Conservation (phyloP, 2,888 invertebrate species). For the Hemicrepidius hirtus region DNA sequence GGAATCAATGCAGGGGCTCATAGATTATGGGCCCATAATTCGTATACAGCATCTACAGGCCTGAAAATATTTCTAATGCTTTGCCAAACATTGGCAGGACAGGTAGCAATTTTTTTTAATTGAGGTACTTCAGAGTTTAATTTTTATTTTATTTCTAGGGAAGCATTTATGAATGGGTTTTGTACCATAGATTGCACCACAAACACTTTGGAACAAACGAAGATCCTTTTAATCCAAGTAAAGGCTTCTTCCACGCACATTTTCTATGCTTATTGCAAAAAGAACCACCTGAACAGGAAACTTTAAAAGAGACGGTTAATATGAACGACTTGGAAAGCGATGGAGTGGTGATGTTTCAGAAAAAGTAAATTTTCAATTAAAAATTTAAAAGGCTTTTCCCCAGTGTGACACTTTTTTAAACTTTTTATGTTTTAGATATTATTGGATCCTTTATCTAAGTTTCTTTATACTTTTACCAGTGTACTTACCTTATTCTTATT, state of each 20-base stretch:
- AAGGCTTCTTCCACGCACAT: constrained; percentile 89
- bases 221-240: constrained; percentile 87
- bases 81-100: constrained; percentile 90
- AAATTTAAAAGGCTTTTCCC: no score
- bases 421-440: constrained; percentile 75
- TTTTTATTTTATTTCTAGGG: constrained; percentile 77
- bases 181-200: constrained; percentile 88
- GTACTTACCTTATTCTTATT: constrained; percentile 87
- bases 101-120: constrained; percentile 75
- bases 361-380: constrained; percentile 74
- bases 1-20: constrained; percentile 95
- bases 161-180: constrained; percentile 89
- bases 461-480: constrained; percentile 81
- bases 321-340: constrained; percentile 88
- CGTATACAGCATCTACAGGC: constrained; percentile 85
- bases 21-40: constrained; percentile 92
- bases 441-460: constrained; percentile 79
- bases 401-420: background rate
- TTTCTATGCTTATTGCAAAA: constrained; percentile 81
- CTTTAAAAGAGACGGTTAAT: constrained; percentile 80
- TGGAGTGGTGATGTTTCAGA: constrained; percentile 87
- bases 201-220: constrained; percentile 83
- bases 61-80: constrained; percentile 86
- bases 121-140: background rate
- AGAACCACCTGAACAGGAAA: constrained; percentile 78